Conservation (phyloP, 2,888 invertebrate genomes). For the Luperina testacea region DNA sequence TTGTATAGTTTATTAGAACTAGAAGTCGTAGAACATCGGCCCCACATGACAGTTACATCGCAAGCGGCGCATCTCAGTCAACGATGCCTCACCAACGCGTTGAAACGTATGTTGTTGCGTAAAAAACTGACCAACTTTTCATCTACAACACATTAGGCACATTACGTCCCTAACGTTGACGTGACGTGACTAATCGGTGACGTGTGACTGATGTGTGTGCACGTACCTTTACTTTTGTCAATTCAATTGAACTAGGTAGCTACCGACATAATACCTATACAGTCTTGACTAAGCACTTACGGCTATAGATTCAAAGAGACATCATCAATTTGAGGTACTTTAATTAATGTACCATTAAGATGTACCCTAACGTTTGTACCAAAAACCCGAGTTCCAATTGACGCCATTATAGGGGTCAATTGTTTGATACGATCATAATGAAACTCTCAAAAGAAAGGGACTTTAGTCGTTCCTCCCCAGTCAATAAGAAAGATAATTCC, state of each 20-base stretch:
- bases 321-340: slow-evolving; percentile 70
- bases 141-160: neutral
- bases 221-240: slow-evolving; percentile 23
- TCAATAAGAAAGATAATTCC: slow-evolving; percentile 26
- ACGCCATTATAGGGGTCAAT: slow-evolving; percentile 80
- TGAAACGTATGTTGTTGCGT: neutral
- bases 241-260: slow-evolving; percentile 42
- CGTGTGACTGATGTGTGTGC: neutral
- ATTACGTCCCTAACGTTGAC: too few species aligned
- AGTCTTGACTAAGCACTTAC: slow-evolving; percentile 61
- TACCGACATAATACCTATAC: slow-evolving; percentile 36
- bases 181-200: neutral
- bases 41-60: neutral
- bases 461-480: slow-evolving; percentile 18
- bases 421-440: slow-evolving; percentile 68
- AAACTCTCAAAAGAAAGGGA: slow-evolving; percentile 3
- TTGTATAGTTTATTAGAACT: neutral
- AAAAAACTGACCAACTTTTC: neutral
- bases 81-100: neutral
- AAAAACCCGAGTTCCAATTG: slow-evolving; percentile 77
- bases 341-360: slow-evolving; percentile 78
- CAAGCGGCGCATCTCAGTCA: neutral
- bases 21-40: neutral
- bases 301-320: slow-evolving; percentile 60
- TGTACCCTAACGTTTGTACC: slow-evolving; percentile 74